phyloP scores from a whole-genome alignment of 2,888 invertebrate species.

The Chymomyza procnemis region DNA sequence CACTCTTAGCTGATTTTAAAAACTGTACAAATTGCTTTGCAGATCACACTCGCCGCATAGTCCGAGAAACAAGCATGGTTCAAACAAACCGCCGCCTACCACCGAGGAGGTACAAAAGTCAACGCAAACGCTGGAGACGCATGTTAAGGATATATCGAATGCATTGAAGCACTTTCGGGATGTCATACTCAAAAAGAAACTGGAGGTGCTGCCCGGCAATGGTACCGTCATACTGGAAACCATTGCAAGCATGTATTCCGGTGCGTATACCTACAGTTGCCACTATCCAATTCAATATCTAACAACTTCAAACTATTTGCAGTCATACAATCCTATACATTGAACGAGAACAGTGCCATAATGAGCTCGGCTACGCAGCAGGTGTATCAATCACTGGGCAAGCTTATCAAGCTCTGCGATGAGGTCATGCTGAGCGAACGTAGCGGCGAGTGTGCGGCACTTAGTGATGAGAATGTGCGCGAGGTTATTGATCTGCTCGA shows the following conservation, averaged over 20 bases:
- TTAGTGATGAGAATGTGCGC: conserved; percentile 83
- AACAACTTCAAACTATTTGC: no score
- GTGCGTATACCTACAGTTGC: conserved; percentile 67
- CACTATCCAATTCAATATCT: no score
- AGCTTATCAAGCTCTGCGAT: conserved; percentile 93
- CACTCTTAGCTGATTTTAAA: no score
- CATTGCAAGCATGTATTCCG: conserved; percentile 91
- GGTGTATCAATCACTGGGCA: conserved; percentile 91
- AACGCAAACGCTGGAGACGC: conserved; percentile 85
- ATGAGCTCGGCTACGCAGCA: conserved; percentile 87
- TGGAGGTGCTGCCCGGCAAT: conserved; percentile 95
- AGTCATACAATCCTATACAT: conserved; percentile 77
- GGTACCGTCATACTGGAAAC: conserved; percentile 96
- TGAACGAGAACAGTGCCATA: conserved; percentile 77
- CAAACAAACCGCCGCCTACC: conserved; percentile 77
- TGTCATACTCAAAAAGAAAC: conserved; percentile 93
- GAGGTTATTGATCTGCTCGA: conserved; percentile 86
- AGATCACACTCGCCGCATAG: conserved; percentile 84
- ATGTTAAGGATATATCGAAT: conserved; percentile 86
- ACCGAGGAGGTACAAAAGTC: conserved; percentile 82
- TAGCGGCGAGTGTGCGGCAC: conserved; percentile 76
- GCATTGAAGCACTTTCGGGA: conserved; percentile 93
- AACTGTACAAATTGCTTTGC: conserved; percentile 13
- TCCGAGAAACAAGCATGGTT: conserved; percentile 81
- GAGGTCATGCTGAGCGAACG: conserved; percentile 87